These are phyloP conservation scores for Tangara arthus DNA, from an alignment of 2,797 vertebrate species.

Conservation along the genomic window DNA sequence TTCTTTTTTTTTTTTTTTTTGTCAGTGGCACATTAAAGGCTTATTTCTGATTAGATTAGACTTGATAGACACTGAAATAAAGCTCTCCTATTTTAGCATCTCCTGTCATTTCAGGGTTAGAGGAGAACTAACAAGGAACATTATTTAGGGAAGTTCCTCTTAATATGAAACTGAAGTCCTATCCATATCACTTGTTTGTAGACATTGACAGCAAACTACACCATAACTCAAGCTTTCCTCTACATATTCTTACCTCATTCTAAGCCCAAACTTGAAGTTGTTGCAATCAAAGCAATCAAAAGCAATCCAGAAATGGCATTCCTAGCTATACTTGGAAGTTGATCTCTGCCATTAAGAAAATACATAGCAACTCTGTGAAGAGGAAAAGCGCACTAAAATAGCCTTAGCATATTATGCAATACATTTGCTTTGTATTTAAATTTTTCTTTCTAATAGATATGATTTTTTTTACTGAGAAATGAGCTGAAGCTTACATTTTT, in stretches of 20 bases:
- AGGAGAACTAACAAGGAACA: not conserved
- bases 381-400: conserved; percentile 5
- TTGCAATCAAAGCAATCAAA: not conserved
- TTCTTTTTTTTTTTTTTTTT: not conserved
- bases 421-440: not conserved
- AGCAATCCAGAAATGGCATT: conserved; percentile 1
- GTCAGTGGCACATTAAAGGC: not conserved
- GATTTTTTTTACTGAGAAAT: not conserved
- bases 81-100: not conserved
- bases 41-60: not conserved
- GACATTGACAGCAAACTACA: not conserved
- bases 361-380: not conserved
- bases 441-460: not conserved
- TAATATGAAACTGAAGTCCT: not conserved
- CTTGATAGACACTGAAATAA: not conserved
- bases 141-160: not conserved
- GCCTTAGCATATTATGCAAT: not conserved
- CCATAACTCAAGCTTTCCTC: not conserved
- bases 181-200: not conserved
- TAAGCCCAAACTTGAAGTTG: not conserved
- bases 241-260: not conserved
- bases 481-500: not conserved
- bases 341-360: conserved; percentile 26
- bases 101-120: not conserved
- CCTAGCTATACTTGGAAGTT: not conserved